Base-by-base conservation (phyloP, 2,888 invertebrate genomes). In the Taphrorychus bicolor region DNA sequence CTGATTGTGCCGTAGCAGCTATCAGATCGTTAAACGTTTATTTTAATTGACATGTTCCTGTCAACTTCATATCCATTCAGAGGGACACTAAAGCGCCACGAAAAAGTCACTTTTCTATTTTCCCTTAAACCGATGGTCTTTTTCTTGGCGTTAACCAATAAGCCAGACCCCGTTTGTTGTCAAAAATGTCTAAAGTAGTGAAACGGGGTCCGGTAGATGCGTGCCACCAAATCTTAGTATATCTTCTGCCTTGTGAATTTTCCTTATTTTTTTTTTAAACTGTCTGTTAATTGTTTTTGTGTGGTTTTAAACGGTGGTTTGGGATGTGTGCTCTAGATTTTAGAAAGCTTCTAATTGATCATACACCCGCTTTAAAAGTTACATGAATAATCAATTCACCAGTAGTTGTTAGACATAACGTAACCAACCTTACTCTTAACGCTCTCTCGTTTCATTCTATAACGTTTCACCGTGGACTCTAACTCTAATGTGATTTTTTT, bases 1-100 rank as follows among this genome's bases (percentile, higher is more conserved):
- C 77, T 80, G 80, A 79, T 79, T 79, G 79, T 79, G 79, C 79
- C 78, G 80, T 80, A 79, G 79, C 76, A 77, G 78, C 76, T 76
- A 71, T 75, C 74, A 76, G 73, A 78, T 79, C 76, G 69, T 69
- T 63, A 76, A 77, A 45, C 57, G 59, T 76, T 75, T 75, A 75
- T 74, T 75, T 76, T 76, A 77, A 70, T 75, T 78, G 77, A 77
- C 74, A 77, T 79, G 76, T 77, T 78, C 19, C 76, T 78, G 75
- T 79, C 76, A 75, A 78, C 77, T 78, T 79, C 78, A 64, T 66
- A 59, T 65, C 61, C 59, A 61, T 56, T 32, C 11, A 32, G n/a
- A n/a, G n/a, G n/a, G n/a, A n/a, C n/a, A n/a, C n/a, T n/a, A n/a
- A n/a, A n/a, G 56, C 58, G 59, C 57, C 54, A 14, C 19, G 59